Conservation (phyloP, 2,797 vertebrate genomes). For the Dendrocincla tyrannina region DNA sequence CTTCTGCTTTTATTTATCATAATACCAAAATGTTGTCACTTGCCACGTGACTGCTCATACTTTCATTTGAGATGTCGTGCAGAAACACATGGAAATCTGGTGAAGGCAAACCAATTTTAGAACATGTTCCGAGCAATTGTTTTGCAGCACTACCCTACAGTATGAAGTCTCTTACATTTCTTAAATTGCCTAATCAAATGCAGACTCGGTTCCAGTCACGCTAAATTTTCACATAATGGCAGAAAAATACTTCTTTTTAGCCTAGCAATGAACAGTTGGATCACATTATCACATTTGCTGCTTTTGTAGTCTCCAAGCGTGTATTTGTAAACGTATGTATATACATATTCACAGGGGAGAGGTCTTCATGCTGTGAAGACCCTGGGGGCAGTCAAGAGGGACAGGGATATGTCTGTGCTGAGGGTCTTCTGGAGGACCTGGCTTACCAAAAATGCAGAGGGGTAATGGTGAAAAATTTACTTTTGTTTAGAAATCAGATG, state of each 20-base stretch:
- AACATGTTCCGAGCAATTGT: slow-evolving; percentile 50
- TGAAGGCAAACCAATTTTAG: slow-evolving; percentile 65
- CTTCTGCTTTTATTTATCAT: slow-evolving; percentile 50
- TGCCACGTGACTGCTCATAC: slow-evolving; percentile 44
- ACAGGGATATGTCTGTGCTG: not conserved
- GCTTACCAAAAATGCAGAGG: not conserved
- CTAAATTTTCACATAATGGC: slow-evolving; percentile 77
- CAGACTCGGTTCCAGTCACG: slow-evolving; percentile 80
- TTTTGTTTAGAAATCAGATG: not conserved
- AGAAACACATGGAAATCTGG: slow-evolving; percentile 44
- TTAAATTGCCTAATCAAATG: slow-evolving; percentile 75
- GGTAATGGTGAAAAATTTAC: not conserved
- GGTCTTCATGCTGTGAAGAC: not conserved
- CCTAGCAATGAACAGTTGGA: slow-evolving; percentile 77
- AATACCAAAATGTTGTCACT: slow-evolving; percentile 37
- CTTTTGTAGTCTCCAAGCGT: slow-evolving; percentile 10
- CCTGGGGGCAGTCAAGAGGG: not conserved
- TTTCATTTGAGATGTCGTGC: slow-evolving; percentile 57
- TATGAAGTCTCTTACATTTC: slow-evolving; percentile 75
- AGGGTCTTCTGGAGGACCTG: not conserved
- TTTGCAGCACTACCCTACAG: slow-evolving; percentile 76
- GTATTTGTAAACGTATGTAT: not conserved
- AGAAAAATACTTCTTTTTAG: slow-evolving; percentile 80
- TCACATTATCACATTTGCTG: slow-evolving; percentile 71
- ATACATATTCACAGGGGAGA: not conserved